Base-by-base conservation (phyloP, 1,140 invertebrate genomes). In the Parapsyche elsis region DNA sequence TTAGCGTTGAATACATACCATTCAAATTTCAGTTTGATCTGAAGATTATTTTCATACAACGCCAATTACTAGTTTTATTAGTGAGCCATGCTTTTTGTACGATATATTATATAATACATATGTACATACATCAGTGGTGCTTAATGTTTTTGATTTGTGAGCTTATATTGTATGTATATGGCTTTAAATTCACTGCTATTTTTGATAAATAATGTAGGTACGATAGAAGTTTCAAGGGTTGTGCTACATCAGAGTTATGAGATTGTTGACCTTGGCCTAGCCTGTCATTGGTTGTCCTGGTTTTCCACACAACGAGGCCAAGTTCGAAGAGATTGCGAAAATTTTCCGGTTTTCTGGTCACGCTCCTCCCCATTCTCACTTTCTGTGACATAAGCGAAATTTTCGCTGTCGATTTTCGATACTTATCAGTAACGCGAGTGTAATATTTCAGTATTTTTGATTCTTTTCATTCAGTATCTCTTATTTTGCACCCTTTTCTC, bases 281-380 rank as follows among this genome's bases (percentile, higher is more conserved):
- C 9, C 21, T 24, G 64, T 67, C 64, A 5, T 67, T 14, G 64
- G 19, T 23, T 23, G 49, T 53, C 24, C 64, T 12, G 21, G 24
- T 19, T 19, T 24, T 12, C 59, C 9, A 21, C 21, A 19, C 24
- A 67, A 26, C 64, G 23, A 67, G 64, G 64, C 64, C 64, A 67
- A 67, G 64, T 67, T 67, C 64, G 64, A 67, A 19, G 64, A 67
- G 64, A 67, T 67, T 67, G 64, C 24, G 64, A 67, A 21, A 67
- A 67, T 67, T 67, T 67, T 67, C 24, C 64, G 23, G 24, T 24
- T 67, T 67, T 67, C 64, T 23, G 24, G 64, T 67, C 64, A 67
- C 23, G 64, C 16, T 67, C 14, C 23, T 67, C 21, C 64, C 30
- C 64, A 10, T 26, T 24, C 64, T 38, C 64, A 21, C 59, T 61